A percentile compares a stretch with the other conserved stretches of the same genome.
phyloP scores from a whole-genome alignment of 2,888 invertebrate species.

The Heliconius charithonia region DNA sequence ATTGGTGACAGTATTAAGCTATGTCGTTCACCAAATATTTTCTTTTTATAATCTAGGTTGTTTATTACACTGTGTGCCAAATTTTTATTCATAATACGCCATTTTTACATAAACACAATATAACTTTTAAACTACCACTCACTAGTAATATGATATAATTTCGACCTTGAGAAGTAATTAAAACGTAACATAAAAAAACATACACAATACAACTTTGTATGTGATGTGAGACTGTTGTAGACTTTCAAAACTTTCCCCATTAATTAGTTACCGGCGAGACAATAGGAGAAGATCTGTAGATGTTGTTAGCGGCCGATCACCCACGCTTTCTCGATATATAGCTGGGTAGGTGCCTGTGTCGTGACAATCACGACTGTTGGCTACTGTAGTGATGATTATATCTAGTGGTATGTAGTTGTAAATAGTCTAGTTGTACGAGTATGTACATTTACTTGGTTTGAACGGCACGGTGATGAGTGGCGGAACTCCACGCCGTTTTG shows the following conservation, averaged over 20 bases:
- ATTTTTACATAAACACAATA: neutral
- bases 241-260: conserved; percentile 80
- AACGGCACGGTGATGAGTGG: neutral
- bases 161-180: conserved; percentile 47
- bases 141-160: conserved; percentile 30
- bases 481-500: no score
- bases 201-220: conserved; percentile 38
- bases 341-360: neutral
- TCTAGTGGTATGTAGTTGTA: neutral
- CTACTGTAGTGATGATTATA: neutral
- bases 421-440: neutral
- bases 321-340: conserved; percentile 70
- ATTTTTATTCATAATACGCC: neutral
- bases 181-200: conserved; percentile 45
- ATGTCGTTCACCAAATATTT: neutral
- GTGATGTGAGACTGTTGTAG: conserved; percentile 35
- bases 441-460: neutral
- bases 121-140: neutral
- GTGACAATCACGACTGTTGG: conserved; percentile 12
- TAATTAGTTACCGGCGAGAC: conserved; percentile 76
- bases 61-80: neutral
- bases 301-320: conserved; percentile 77
- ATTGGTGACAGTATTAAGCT: neutral
- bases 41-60: neutral
- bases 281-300: conserved; percentile 71